Evolutionary conservation across 1,140 invertebrate genomes (phyloP).

Genomic region (Eumaeus atala): DNA sequence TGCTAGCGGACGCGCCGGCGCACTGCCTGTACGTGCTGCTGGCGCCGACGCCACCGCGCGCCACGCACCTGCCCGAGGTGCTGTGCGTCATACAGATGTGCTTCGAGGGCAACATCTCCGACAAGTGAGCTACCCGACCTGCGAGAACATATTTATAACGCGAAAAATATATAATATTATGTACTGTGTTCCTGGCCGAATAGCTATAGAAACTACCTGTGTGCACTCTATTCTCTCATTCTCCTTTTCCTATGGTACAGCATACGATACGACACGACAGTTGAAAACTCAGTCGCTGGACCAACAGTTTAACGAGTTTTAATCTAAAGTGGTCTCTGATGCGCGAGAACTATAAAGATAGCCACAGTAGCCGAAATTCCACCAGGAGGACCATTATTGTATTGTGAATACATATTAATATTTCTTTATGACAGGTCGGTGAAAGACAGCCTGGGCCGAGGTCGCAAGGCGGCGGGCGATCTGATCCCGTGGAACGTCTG

Average conservation of each 20-base stretch:
- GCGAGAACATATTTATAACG: background rate
- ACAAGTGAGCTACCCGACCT: slow-evolving; percentile 75
- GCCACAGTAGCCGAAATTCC: background rate
- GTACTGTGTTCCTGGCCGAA: too few relatives aligned
- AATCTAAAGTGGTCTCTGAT: too few relatives aligned
- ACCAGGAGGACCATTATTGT: too few relatives aligned
- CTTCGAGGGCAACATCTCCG: slow-evolving; percentile 95
- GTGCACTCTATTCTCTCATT: too few relatives aligned
- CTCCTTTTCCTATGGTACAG: too few relatives aligned
- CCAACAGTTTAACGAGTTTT: too few relatives aligned
- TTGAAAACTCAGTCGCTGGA: too few relatives aligned
- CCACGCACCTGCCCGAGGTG: slow-evolving; percentile 89
- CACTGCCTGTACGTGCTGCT: slow-evolving; percentile 98
- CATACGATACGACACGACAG: too few relatives aligned
- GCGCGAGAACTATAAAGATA: too few relatives aligned
- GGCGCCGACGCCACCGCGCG: slow-evolving; percentile 85
- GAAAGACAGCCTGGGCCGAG: slow-evolving; percentile 84
- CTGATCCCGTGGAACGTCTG: slow-evolving; percentile 98
- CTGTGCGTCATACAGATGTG: slow-evolving; percentile 95
- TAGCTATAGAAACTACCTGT: too few relatives aligned
- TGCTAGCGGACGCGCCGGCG: slow-evolving; percentile 98
- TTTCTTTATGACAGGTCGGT: slow-evolving; percentile 74
- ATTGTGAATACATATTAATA: slow-evolving; percentile 1
- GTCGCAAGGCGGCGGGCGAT: slow-evolving; percentile 94
- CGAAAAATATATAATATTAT: background rate